Conservation (phyloP, 2,888 invertebrate species). For the Microctonus brassicae region DNA sequence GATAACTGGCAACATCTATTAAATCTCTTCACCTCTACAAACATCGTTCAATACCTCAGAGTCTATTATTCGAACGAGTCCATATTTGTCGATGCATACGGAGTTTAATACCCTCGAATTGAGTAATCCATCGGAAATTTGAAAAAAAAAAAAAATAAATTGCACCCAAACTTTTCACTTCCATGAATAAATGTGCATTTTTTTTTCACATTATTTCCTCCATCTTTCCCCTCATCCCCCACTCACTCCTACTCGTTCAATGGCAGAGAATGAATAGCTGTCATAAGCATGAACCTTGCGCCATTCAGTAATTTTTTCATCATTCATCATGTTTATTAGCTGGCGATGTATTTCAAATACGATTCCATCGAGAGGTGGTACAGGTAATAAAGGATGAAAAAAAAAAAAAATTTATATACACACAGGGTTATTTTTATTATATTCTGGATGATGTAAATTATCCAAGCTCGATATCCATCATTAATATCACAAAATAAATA, state of each 20-base stretch:
- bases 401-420: background rate
- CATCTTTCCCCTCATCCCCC: background rate
- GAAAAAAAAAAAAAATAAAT: constrained; percentile 4
- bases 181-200: constrained; percentile 23
- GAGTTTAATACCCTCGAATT: constrained; percentile 10
- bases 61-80: constrained; percentile 1
- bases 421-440: too few relatives aligned
- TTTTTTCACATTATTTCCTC: background rate
- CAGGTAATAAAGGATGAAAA: background rate
- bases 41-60: background rate
- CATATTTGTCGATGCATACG: constrained; percentile 10
- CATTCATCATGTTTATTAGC: constrained; percentile 30
- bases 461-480: background rate
- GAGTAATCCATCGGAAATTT: constrained; percentile 6
- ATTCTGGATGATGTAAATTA: background rate
- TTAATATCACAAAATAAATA: background rate
- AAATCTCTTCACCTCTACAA: background rate
- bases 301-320: constrained; percentile 27
- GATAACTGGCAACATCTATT: background rate
- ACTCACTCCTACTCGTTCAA: background rate
- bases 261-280: constrained; percentile 25
- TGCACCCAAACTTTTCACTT: constrained; percentile 16
- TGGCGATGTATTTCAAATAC: constrained; percentile 4
- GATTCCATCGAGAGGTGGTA: background rate
- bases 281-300: constrained; percentile 19